These are phyloP conservation scores for Mormyrus iriodes DNA, from an alignment of 2,113 vertebrate species.

Conservation along the genomic window DNA sequence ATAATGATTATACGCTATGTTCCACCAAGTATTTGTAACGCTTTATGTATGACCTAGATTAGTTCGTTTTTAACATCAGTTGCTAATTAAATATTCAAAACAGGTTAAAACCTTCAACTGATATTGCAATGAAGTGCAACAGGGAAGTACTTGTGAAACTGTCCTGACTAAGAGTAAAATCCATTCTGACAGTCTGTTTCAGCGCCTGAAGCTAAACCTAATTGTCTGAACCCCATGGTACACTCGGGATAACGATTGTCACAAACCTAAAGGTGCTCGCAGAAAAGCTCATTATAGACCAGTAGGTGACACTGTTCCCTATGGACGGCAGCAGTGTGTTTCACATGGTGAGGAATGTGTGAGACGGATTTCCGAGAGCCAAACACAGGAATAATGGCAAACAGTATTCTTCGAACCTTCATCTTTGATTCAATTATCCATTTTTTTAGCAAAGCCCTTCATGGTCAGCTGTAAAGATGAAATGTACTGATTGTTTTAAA, in stretches of 20 bases:
- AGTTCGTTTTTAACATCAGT: background rate
- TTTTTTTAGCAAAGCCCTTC: background rate
- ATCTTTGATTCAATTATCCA: background rate
- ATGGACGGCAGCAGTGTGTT: conserved; percentile 17
- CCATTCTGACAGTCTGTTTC: conserved; percentile 1
- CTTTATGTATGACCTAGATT: background rate
- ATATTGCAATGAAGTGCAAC: background rate
- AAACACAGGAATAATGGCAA: background rate
- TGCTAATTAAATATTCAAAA: conserved; percentile 2
- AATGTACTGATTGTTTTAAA: background rate
- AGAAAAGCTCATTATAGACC: conserved; percentile 29
- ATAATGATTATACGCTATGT: background rate
- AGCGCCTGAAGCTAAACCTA: background rate
- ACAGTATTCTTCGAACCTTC: background rate
- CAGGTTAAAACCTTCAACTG: conserved; percentile 6
- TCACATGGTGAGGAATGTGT: background rate
- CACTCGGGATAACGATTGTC: background rate
- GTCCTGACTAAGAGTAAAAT: background rate
- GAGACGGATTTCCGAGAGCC: background rate
- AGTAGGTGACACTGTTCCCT: conserved; percentile 48
- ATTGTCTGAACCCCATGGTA: background rate
- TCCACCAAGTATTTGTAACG: background rate
- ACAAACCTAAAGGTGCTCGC: conserved; percentile 3
- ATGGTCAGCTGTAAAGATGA: background rate
- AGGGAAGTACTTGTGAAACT: background rate